A percentile compares a stretch with the other conserved stretches of the same genome.
Evolutionary conservation across 2,113 vertebrate genomes (phyloP).

Genomic region (Anser cygnoides): DNA sequence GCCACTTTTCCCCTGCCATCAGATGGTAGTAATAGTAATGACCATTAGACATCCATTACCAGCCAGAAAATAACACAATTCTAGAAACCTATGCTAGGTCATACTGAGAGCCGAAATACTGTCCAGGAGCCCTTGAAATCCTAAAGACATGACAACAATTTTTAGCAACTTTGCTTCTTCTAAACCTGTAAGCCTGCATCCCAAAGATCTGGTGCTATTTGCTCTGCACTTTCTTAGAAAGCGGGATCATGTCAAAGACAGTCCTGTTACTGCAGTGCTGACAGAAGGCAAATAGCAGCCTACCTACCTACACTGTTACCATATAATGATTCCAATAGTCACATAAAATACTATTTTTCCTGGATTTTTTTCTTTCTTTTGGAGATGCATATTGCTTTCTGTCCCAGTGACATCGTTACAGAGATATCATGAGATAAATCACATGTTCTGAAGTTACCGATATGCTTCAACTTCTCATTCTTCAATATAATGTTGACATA

Average conservation of each 20-base stretch:
- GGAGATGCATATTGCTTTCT: neutral
- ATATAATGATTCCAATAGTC: neutral
- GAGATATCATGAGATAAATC: neutral
- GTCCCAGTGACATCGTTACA: neutral
- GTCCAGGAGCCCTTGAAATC: neutral
- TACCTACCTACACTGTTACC: neutral
- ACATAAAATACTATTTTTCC: neutral
- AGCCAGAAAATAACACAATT: neutral
- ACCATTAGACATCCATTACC: neutral
- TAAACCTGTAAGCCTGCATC: neutral
- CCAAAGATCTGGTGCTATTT: neutral
- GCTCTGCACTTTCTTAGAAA: neutral
- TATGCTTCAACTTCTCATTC: neutral
- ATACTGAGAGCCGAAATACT: neutral
- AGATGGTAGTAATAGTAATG: neutral
- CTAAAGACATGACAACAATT: neutral
- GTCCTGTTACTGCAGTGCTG: neutral
- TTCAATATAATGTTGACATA: slow-evolving; percentile 9
- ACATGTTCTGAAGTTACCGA: neutral
- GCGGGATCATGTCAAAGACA: neutral
- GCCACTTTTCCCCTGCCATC: neutral
- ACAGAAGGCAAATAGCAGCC: neutral
- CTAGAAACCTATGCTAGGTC: neutral
- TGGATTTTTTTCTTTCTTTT: neutral
- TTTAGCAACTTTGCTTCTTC: neutral